Evolutionary conservation across 2,888 invertebrate genomes (phyloP).

Genomic region (Drosophila helvetica): DNA sequence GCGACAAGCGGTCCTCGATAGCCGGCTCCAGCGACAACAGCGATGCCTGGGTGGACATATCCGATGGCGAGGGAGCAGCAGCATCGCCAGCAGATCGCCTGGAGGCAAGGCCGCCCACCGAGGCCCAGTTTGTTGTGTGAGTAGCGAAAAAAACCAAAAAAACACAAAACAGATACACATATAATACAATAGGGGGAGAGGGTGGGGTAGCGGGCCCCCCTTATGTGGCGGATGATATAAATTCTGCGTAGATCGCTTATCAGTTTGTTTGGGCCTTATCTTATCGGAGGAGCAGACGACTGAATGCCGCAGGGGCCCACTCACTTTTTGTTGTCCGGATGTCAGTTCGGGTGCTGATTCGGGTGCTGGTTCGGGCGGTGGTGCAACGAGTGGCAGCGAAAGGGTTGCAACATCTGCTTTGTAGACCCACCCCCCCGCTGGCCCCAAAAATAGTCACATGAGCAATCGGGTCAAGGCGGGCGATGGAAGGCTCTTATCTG

Average conservation of each 20-base stretch:
- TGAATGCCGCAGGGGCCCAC: constrained; percentile 29
- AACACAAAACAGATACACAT: not conserved
- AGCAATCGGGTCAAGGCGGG: constrained; percentile 42
- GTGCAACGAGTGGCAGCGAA: constrained; percentile 49
- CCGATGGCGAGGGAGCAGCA: constrained; percentile 69
- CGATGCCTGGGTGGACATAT: constrained; percentile 84
- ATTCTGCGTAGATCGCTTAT: constrained; percentile 67
- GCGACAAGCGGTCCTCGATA: constrained; percentile 67
- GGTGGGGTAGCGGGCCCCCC: not conserved
- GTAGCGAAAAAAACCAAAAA: constrained; percentile 51
- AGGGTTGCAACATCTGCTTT: constrained; percentile 35
- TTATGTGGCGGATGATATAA: not conserved
- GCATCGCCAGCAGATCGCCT: constrained; percentile 29
- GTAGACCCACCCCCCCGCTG: not conserved
- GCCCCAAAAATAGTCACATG: constrained; percentile 8
- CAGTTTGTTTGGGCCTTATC: constrained; percentile 72
- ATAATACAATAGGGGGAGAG: not conserved
- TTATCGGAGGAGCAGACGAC: constrained; percentile 52
- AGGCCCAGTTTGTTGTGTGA: constrained; percentile 83
- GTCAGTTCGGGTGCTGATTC: not conserved
- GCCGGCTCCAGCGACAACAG: constrained; percentile 81
- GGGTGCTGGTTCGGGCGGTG: not conserved
- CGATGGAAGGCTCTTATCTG: constrained; percentile 2
- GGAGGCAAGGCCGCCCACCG: constrained; percentile 42
- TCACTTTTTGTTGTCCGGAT: constrained; percentile 46